A percentile compares a stretch with the other conserved stretches of the same genome.
phyloP scores from a whole-genome alignment of 2,888 invertebrate species.

The Hanleya hanleyi region DNA sequence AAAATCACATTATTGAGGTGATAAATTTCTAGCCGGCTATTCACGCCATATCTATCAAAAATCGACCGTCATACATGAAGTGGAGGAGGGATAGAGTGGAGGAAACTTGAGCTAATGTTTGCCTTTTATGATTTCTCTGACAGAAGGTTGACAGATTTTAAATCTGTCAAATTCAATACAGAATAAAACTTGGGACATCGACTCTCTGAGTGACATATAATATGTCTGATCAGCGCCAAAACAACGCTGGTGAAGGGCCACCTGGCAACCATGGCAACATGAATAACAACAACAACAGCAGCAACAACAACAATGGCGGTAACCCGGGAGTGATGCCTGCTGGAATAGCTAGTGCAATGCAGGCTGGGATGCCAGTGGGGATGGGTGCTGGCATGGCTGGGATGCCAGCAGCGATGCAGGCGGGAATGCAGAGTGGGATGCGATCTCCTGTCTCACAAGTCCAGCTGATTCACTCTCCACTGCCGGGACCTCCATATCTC shows the following conservation, averaged over 20 bases:
- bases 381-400: not conserved
- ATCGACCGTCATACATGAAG: too few relatives aligned
- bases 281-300: not conserved
- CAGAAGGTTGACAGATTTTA: too few relatives aligned
- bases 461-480: slow-evolving; percentile 62
- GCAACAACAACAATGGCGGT: not conserved
- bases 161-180: too few relatives aligned
- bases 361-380: not conserved
- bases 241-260: not conserved
- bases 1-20: too few relatives aligned
- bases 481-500: slow-evolving; percentile 59
- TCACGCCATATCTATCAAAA: too few relatives aligned
- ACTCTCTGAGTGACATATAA: too few relatives aligned
- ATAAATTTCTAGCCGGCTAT: too few relatives aligned
- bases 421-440: not conserved
- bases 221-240: not conserved
- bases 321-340: not conserved
- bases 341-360: not conserved
- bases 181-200: too few relatives aligned
- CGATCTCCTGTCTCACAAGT: slow-evolving; percentile 33
- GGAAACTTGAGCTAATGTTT: too few relatives aligned
- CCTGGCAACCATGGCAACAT: not conserved
- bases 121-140: too few relatives aligned
- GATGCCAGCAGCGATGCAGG: not conserved
- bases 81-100: too few relatives aligned